phyloP scores from a whole-genome alignment of 1,140 invertebrate genomes.

The Hesperophylax magnus region DNA sequence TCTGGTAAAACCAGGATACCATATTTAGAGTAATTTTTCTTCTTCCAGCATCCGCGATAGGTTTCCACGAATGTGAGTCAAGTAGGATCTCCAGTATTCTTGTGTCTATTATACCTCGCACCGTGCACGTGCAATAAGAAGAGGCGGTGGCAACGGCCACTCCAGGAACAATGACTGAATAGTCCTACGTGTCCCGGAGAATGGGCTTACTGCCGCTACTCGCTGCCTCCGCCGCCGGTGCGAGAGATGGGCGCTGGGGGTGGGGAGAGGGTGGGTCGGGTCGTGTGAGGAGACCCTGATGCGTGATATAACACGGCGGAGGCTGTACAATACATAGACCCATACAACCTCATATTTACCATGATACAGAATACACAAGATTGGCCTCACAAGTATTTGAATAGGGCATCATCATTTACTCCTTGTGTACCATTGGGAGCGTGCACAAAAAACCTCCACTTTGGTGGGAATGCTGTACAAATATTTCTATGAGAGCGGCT shows the following conservation, averaged over 20 bases:
- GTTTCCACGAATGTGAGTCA: constrained; percentile 13
- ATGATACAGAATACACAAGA: too few relatives aligned
- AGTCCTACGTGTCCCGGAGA: constrained; percentile 24
- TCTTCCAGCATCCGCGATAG: neutral
- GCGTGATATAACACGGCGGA: constrained; percentile 26
- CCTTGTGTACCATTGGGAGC: too few relatives aligned
- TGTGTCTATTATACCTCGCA: neutral
- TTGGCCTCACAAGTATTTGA: too few relatives aligned
- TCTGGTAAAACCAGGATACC: too few relatives aligned
- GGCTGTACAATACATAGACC: neutral
- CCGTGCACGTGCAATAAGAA: constrained; percentile 12
- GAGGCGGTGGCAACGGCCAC: neutral
- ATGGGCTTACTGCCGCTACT: neutral
- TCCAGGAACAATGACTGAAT: constrained; percentile 29
- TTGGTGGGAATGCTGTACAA: too few relatives aligned
- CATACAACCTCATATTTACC: too few relatives aligned
- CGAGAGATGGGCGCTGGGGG: neutral
- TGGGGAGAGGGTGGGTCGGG: neutral
- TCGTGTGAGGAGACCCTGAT: constrained; percentile 7
- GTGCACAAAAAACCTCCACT: too few relatives aligned
- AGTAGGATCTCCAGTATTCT: constrained; percentile 1
- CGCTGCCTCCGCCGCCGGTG: too few relatives aligned
- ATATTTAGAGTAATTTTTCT: too few relatives aligned
- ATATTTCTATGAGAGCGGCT: too few relatives aligned
- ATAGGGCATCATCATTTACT: too few relatives aligned